Evolutionary conservation across 2,888 invertebrate genomes (phyloP).

Genomic region (Chrysolina haemoptera): DNA sequence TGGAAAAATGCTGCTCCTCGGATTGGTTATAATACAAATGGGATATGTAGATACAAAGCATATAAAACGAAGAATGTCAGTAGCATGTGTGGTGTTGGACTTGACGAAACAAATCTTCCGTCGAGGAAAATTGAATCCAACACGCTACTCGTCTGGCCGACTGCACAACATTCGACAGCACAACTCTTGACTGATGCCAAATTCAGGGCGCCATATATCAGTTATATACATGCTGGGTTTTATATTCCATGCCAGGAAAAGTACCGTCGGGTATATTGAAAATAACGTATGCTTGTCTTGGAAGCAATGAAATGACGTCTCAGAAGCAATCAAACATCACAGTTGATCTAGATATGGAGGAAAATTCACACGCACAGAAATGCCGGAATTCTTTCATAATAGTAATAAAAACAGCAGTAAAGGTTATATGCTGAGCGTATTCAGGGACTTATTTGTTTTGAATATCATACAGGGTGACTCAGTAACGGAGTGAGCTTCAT

Average conservation of each 20-base stretch:
- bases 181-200: constrained; percentile 66
- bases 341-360: neutral
- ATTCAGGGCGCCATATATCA: constrained; percentile 54
- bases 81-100: constrained; percentile 64
- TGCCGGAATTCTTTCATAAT: neutral
- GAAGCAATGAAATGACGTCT: neutral
- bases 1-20: constrained; percentile 62
- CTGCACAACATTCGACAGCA: constrained; percentile 62
- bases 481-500: too few relatives aligned
- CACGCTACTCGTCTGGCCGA: constrained; percentile 52
- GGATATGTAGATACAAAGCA: constrained; percentile 69
- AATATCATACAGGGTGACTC: too few relatives aligned
- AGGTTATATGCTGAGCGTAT: too few relatives aligned
- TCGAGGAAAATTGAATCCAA: constrained; percentile 47
- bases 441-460: too few relatives aligned
- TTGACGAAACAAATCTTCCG: constrained; percentile 44
- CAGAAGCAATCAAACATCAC: neutral
- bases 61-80: constrained; percentile 68
- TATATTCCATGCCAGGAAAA: constrained; percentile 41
- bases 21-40: constrained; percentile 70
- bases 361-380: constrained; percentile 5
- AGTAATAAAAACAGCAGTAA: too few relatives aligned
- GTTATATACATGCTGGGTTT: constrained; percentile 44
- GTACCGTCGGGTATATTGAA: constrained; percentile 38
- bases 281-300: constrained; percentile 35